These are phyloP conservation scores for Orientallactaga bullata DNA, from an alignment of 2,113 vertebrate species.

Conservation along the genomic window DNA sequence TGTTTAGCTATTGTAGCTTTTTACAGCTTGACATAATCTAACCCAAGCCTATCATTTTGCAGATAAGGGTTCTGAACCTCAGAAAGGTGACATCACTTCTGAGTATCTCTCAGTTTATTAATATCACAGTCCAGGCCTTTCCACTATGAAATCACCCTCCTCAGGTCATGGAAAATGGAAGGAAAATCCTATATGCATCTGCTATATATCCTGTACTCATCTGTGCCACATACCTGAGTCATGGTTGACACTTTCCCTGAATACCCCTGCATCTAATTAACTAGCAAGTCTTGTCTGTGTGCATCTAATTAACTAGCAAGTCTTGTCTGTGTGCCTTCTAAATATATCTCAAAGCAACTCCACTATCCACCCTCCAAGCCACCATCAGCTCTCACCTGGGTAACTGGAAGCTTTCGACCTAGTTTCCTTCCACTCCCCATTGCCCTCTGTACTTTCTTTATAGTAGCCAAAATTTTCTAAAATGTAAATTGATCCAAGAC, in stretches of 20 bases:
- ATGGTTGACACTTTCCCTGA: slow-evolving; percentile 29
- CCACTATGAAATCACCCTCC: slow-evolving; percentile 6
- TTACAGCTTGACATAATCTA: neutral
- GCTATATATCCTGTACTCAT: slow-evolving; percentile 18
- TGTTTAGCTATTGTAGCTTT: neutral
- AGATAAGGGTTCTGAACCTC: slow-evolving; percentile 22
- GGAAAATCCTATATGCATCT: slow-evolving; percentile 11
- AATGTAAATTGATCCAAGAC: neutral
- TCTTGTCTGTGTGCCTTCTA: slow-evolving; percentile 54
- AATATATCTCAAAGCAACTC: slow-evolving; percentile 24
- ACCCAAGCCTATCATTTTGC: slow-evolving; percentile 35
- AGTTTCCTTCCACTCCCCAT: neutral
- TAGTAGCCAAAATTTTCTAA: slow-evolving; percentile 12
- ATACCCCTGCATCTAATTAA: slow-evolving; percentile 43
- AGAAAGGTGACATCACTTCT: slow-evolving; percentile 15
- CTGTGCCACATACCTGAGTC: slow-evolving; percentile 28
- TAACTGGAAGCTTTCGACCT: neutral
- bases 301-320: slow-evolving; percentile 49
- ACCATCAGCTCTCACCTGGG: neutral
- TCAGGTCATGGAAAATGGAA: slow-evolving; percentile 51
- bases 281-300: slow-evolving; percentile 33
- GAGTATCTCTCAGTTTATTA: neutral
- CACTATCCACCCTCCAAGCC: neutral
- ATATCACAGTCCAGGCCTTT: neutral
- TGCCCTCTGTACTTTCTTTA: slow-evolving; percentile 1